These are phyloP conservation scores for Takifugu rubripes DNA, from an alignment of 2,797 vertebrate genomes.

Conservation along the genomic window DNA sequence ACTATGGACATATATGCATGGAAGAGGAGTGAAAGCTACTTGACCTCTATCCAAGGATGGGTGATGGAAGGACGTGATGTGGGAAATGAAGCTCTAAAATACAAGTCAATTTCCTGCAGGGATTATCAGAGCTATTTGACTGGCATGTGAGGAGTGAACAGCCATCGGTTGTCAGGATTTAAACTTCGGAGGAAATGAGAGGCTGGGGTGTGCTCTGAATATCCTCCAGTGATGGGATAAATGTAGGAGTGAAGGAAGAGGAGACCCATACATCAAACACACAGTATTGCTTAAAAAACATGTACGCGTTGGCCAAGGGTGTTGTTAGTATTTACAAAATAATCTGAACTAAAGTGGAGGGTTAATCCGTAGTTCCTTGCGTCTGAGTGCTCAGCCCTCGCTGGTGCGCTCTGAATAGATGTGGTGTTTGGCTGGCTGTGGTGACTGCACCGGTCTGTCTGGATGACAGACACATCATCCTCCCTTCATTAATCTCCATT, in stretches of 20 bases:
- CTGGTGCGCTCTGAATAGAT: conserved; percentile 50
- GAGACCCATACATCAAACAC: conserved; percentile 23
- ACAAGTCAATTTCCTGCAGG: conserved; percentile 69
- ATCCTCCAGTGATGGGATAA: conserved; percentile 46
- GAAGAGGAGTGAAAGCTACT: conserved; percentile 62
- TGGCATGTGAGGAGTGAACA: conserved; percentile 61
- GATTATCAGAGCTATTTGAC: conserved; percentile 69
- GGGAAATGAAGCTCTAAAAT: conserved; percentile 61
- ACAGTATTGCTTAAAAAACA: conserved; percentile 17
- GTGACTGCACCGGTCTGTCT: conserved; percentile 61
- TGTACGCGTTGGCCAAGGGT: conserved; percentile 22
- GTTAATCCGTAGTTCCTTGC: conserved; percentile 46
- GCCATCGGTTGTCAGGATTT: conserved; percentile 73
- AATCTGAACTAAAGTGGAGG: conserved; percentile 34
- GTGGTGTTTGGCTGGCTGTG: conserved; percentile 37
- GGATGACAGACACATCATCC: conserved; percentile 70
- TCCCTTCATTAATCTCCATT: conserved; percentile 77
- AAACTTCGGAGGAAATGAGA: conserved; percentile 73
- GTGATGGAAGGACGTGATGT: conserved; percentile 53
- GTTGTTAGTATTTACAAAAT: conserved; percentile 45
- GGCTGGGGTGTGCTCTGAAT: conserved; percentile 61
- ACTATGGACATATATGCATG: conserved; percentile 62
- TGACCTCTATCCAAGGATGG: conserved; percentile 71
- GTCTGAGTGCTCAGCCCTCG: conserved; percentile 29
- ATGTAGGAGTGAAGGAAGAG: conserved; percentile 31